Evolutionary conservation across 2,888 invertebrate species (phyloP).

Genomic region (Cheilosia impressa): DNA sequence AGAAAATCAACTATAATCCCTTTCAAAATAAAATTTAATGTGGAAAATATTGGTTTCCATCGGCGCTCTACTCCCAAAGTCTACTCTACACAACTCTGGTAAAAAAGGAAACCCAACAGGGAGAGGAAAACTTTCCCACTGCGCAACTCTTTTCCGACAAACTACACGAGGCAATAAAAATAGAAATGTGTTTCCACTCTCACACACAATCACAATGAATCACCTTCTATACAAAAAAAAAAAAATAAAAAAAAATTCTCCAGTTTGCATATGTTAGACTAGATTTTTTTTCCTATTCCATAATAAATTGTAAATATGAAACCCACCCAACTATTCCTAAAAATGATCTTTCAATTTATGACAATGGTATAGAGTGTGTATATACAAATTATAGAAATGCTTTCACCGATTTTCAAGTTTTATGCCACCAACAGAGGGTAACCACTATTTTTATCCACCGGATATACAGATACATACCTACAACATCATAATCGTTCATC

Average conservation of each 20-base stretch:
- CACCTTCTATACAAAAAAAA: conserved; percentile 39
- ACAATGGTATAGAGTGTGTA: not conserved
- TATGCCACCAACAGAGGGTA: conserved; percentile 33
- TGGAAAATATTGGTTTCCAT: conserved; percentile 35
- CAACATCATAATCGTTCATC: not conserved
- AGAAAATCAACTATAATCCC: conserved; percentile 2
- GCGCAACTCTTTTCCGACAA: conserved; percentile 69
- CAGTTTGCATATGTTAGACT: conserved; percentile 52
- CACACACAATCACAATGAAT: conserved; percentile 56
- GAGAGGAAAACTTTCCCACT: conserved; percentile 64
- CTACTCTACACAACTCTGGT: conserved; percentile 17
- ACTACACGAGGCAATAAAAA: conserved; percentile 67
- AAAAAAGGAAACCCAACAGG: conserved; percentile 40
- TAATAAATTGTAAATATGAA: conserved; percentile 1
- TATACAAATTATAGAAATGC: conserved; percentile 7
- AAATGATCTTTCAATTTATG: not conserved
- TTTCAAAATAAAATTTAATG: conserved; percentile 45
- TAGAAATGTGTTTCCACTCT: conserved; percentile 68
- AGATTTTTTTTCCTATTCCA: not conserved
- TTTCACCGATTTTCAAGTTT: conserved; percentile 10
- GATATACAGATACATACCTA: conserved; percentile 44
- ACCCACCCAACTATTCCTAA: not conserved
- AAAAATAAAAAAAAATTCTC: not conserved
- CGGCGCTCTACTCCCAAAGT: conserved; percentile 1
- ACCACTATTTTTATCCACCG: conserved; percentile 54